These are phyloP conservation scores for Anarhynchus alexandrinus DNA, from an alignment of 2,113 vertebrate genomes.

Conservation along the genomic window DNA sequence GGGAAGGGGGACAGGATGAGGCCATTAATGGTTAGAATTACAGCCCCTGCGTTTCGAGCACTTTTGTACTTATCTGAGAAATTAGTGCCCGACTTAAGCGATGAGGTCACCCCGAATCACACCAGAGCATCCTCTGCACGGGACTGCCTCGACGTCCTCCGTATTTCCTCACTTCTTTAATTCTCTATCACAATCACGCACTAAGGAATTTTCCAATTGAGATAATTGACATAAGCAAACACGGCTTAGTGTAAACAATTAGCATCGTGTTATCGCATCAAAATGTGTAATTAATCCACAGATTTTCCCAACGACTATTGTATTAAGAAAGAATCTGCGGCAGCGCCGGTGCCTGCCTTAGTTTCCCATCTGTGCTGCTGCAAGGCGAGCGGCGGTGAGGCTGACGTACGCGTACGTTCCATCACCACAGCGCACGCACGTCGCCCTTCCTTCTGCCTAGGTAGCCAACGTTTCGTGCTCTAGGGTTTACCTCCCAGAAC, in stretches of 20 bases:
- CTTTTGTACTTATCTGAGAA: constrained; percentile 34
- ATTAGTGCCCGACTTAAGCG: constrained; percentile 24
- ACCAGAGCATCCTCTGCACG: constrained; percentile 10
- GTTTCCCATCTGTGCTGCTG: background rate
- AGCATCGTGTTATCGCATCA: constrained; percentile 41
- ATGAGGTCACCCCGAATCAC: constrained; percentile 35
- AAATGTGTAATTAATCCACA: constrained; percentile 61
- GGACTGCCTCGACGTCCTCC: background rate
- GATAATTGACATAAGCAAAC: constrained; percentile 58
- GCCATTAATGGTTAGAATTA: background rate
- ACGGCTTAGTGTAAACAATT: constrained; percentile 62
- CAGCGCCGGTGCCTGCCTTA: background rate
- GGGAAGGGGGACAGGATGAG: background rate
- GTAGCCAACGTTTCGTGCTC: background rate
- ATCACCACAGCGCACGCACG: background rate
- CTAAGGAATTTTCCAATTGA: constrained; percentile 64
- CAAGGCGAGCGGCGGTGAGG: background rate
- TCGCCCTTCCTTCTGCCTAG: background rate
- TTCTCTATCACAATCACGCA: constrained; percentile 36
- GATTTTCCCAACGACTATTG: constrained; percentile 32
- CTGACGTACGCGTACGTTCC: accelerated
- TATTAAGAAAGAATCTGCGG: background rate
- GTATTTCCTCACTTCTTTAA: constrained; percentile 39
- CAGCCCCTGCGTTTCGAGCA: background rate
- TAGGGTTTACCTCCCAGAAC: background rate